Base-by-base conservation (phyloP, 2,888 invertebrate species). In the Lochmaea capreae region DNA sequence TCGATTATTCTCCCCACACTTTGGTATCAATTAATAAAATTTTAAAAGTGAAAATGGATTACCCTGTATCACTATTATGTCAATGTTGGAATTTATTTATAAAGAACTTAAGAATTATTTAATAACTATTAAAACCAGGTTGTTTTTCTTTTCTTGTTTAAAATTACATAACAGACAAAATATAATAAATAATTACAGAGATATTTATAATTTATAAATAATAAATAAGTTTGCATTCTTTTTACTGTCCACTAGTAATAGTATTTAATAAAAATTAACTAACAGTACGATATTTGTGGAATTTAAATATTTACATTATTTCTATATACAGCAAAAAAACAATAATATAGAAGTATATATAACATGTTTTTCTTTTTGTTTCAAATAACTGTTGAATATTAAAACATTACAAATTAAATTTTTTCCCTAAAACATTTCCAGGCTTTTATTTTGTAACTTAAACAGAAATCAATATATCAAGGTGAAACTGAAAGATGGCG, bases 271-370 rank as follows among this genome's bases (percentile, higher is more conserved):
- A 54, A 54, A 54, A 54, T 26, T 62, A 71, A 14, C 57, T 72
- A 69, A 68, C 62, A 77, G 75, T 77, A 75, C 75, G 73, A 73
- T 70, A 73, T 58, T 68, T 77, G 59, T 65, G 22, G n/a, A 49
- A 42, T 58, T 42, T 62, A 11, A 39, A 66, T 73, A 76, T 72
- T 72, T 75, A 76, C 76, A 76, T 61, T 61, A 12, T 62, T 62
- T 59, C 22, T 71, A 54, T 71, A 42, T 54, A 49, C 46, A 49
- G 54, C 59, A 71, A 66, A 66, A 14, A 63, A 54, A 52, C 63
- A 59, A 61, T 43, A 58, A 57, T 39, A 22, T 57, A 14, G 11
- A 18, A 10, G 22, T 39, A 61, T 62, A 33, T 22, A 42, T 39
- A 54, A 66, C 54, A n/a, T n/a, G n/a, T n/a, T n/a, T n/a, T n/a